phyloP scores from a whole-genome alignment of 2,113 vertebrate species.

The Gorsachius goisagi region DNA sequence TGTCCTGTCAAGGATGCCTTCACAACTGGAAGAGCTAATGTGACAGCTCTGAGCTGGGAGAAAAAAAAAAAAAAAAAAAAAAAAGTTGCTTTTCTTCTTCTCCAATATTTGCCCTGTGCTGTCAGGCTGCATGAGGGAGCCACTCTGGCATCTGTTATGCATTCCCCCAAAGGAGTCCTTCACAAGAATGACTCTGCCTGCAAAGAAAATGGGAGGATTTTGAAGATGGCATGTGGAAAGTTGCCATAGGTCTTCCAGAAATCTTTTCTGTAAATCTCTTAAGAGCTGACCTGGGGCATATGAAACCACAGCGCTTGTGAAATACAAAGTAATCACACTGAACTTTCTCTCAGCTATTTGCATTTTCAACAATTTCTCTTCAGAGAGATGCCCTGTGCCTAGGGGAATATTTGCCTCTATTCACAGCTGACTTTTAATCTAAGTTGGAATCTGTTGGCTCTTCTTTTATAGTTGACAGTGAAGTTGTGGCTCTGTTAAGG shows the following conservation, averaged over 20 bases:
- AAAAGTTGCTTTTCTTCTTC: not conserved
- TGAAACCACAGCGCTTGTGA: not conserved
- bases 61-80: not conserved
- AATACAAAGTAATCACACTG: not conserved
- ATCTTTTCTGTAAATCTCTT: not conserved
- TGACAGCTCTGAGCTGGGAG: conserved; percentile 7
- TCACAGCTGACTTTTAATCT: not conserved
- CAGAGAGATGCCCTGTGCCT: conserved; percentile 23
- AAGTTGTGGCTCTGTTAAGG: conserved; percentile 35
- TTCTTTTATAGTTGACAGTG: conserved; percentile 33
- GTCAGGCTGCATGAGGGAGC: not conserved
- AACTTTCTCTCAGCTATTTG: conserved; percentile 20
- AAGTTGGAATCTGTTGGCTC: conserved; percentile 20
- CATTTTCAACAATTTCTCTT: conserved; percentile 49
- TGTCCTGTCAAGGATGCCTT: not conserved
- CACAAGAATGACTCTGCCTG: not conserved
- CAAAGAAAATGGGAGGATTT: not conserved
- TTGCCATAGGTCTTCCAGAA: not conserved
- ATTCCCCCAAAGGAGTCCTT: not conserved
- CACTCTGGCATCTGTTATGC: not conserved
- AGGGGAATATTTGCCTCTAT: conserved; percentile 18
- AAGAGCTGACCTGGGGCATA: conserved; percentile 19
- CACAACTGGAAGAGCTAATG: not conserved
- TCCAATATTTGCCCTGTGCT: not conserved
- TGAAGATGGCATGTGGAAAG: conserved; percentile 2